phyloP scores from a whole-genome alignment of 2,888 invertebrate species.

The Cephus pygmeus region DNA sequence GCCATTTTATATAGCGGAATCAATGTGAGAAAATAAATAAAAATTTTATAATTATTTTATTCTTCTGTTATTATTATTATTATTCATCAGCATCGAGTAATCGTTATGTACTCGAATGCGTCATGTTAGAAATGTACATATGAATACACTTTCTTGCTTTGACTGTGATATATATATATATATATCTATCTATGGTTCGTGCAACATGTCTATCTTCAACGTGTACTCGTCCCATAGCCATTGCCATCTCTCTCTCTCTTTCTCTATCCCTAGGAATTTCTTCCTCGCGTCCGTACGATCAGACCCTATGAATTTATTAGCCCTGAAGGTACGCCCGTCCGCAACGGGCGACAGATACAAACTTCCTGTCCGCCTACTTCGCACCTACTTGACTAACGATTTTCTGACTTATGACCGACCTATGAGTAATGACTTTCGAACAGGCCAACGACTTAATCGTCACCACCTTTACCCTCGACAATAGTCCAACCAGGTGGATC shows the following conservation, averaged over 20 bases:
- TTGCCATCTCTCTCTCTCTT: neutral
- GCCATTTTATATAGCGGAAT: neutral
- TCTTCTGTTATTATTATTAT: neutral
- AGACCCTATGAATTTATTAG: slow-evolving; percentile 44
- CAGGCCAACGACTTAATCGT: slow-evolving; percentile 22
- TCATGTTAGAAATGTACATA: neutral
- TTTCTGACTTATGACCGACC: slow-evolving; percentile 41
- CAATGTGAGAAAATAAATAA: neutral
- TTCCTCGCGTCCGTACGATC: slow-evolving; percentile 18
- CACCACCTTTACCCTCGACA: neutral
- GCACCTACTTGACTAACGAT: slow-evolving; percentile 32
- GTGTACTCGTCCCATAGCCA: neutral
- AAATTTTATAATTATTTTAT: neutral
- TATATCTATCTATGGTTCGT: neutral
- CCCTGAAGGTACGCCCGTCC: slow-evolving; percentile 33
- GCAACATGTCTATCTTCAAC: neutral
- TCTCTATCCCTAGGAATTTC: slow-evolving; percentile 21
- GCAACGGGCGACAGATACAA: slow-evolving; percentile 31
- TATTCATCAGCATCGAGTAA: neutral
- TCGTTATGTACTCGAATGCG: neutral
- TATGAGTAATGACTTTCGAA: slow-evolving; percentile 51
- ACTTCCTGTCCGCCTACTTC: slow-evolving; percentile 20
- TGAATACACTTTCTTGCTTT: neutral
- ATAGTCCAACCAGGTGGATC: neutral
- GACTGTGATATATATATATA: neutral